These are phyloP conservation scores for Homalodisca vitripennis DNA, from an alignment of 1,140 invertebrate genomes.

Conservation along the genomic window DNA sequence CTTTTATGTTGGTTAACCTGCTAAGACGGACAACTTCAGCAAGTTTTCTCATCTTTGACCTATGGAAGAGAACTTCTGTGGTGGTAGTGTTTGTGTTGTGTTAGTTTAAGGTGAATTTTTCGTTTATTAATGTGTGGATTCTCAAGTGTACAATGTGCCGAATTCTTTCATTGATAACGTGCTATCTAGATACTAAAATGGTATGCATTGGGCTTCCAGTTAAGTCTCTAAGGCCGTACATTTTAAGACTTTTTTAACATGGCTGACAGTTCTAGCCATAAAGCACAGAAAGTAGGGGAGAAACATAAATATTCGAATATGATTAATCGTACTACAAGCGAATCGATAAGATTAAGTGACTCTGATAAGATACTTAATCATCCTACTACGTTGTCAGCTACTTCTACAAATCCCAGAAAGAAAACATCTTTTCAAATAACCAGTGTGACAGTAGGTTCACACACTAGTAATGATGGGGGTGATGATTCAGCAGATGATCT, in stretches of 20 bases:
- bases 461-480: conserved; percentile 79
- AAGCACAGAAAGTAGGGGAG: conserved; percentile 37
- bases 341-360: conserved; percentile 39
- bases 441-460: conserved; percentile 76
- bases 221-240: background rate
- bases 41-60: conserved; percentile 2
- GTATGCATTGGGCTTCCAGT: background rate
- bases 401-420: conserved; percentile 52
- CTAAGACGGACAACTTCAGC: background rate
- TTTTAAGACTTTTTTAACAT: conserved; percentile 37
- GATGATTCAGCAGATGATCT: conserved; percentile 91
- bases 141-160: background rate
- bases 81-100: conserved; percentile 24
- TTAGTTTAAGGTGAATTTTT: background rate
- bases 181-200: background rate
- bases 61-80: conserved; percentile 8
- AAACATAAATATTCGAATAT: conserved; percentile 39
- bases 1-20: conserved; percentile 1
- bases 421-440: conserved; percentile 93
- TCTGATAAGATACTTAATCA: conserved; percentile 34
- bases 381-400: conserved; percentile 32
- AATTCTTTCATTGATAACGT: background rate
- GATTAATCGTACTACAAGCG: conserved; percentile 40
- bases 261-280: conserved; percentile 40
- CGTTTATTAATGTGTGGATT: background rate